Conservation (phyloP, 2,888 invertebrate species). For the Orgyia antiqua region DNA sequence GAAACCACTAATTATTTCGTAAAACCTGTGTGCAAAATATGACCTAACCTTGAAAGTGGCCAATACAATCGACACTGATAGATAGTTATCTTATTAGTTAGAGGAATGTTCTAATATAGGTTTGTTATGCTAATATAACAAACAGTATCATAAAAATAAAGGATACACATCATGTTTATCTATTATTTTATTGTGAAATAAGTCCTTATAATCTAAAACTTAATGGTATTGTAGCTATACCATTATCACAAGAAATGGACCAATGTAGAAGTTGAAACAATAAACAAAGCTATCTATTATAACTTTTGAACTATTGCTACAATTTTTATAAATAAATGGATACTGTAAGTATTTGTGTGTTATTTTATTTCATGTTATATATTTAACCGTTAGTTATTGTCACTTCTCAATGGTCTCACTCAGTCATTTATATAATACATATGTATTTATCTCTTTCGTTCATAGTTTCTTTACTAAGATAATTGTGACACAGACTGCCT, state of each 20-base stretch:
- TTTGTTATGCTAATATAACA: background rate
- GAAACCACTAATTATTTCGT: no score
- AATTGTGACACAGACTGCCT: conserved; percentile 24
- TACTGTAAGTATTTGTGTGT: background rate
- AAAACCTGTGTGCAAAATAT: no score
- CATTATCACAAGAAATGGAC: conserved; percentile 34
- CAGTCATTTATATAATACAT: conserved; percentile 24
- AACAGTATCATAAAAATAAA: conserved; percentile 35
- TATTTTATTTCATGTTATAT: conserved; percentile 3
- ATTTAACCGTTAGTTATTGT: conserved; percentile 21
- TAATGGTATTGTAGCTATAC: conserved; percentile 43
- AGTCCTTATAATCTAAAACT: conserved; percentile 60
- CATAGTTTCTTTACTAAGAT: conserved; percentile 23
- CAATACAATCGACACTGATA: no score
- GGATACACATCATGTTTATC: conserved; percentile 48
- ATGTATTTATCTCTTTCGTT: conserved; percentile 15
- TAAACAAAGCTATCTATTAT: conserved; percentile 8
- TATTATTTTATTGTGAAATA: conserved; percentile 61
- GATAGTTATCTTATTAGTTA: no score
- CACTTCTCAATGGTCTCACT: conserved; percentile 30
- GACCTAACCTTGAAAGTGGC: no score
- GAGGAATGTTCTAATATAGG: no score
- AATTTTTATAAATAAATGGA: no score
- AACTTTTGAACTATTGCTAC: conserved; percentile 1
- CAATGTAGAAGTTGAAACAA: conserved; percentile 26